These are phyloP conservation scores for Coelinius sp. DNA, from an alignment of 2,888 invertebrate species.

Conservation along the genomic window DNA sequence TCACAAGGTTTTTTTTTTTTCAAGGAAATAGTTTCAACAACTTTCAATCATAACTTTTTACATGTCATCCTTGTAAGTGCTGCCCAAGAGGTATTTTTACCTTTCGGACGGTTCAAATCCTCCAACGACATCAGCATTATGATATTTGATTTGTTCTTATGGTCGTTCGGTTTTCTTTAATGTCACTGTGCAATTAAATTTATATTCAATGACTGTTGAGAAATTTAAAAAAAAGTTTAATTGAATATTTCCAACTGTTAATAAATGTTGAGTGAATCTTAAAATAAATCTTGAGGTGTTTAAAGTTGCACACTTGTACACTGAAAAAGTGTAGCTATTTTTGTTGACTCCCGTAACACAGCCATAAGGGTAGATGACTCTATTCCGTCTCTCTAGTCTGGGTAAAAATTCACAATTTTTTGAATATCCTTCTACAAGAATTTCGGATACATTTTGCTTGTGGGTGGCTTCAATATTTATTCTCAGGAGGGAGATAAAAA, in stretches of 20 bases:
- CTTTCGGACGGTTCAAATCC: not conserved
- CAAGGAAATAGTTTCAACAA: constrained; percentile 13
- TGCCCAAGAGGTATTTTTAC: constrained; percentile 4
- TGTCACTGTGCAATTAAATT: not conserved
- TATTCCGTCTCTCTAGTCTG: not conserved
- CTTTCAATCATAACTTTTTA: constrained; percentile 22
- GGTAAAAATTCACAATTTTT: not conserved
- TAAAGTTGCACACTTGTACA: not conserved
- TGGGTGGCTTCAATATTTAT: constrained; percentile 11
- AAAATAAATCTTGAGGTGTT: not conserved
- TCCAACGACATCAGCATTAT: not conserved
- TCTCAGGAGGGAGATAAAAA: not conserved
- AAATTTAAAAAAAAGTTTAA: not conserved
- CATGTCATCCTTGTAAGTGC: constrained; percentile 17
- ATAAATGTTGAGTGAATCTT: not conserved
- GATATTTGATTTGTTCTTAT: constrained; percentile 14
- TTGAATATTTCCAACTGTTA: not conserved
- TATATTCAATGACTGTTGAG: not conserved
- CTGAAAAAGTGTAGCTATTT: not conserved
- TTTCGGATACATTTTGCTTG: not conserved
- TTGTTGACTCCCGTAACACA: not conserved
- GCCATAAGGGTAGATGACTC: not conserved
- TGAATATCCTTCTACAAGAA: not conserved
- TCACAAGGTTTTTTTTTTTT: not conserved
- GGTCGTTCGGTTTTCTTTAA: not conserved